Evolutionary conservation across 2,888 invertebrate genomes (phyloP).

Genomic region (Peribatodes rhomboidaria): DNA sequence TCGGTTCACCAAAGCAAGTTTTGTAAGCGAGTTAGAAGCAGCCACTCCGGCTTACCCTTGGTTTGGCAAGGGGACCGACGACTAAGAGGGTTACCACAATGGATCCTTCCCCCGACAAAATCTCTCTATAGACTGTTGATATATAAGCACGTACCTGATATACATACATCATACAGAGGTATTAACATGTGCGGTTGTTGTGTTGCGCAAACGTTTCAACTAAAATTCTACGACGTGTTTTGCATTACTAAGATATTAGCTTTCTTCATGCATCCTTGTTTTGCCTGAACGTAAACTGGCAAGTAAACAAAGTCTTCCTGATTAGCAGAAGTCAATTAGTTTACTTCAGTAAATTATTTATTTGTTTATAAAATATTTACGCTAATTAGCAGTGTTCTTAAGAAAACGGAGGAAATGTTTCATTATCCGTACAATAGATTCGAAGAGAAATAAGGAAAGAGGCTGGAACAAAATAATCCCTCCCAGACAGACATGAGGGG

Average conservation of each 20-base stretch:
- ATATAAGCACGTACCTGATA: slow-evolving; percentile 34
- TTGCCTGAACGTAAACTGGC: neutral
- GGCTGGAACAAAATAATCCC: slow-evolving; percentile 52
- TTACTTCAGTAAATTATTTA: neutral
- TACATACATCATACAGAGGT: slow-evolving; percentile 29
- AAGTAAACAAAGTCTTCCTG: neutral
- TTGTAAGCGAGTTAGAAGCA: slow-evolving; percentile 64
- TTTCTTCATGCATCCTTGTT: neutral
- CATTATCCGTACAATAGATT: slow-evolving; percentile 36
- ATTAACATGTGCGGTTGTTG: slow-evolving; percentile 26
- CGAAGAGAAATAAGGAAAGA: slow-evolving; percentile 55
- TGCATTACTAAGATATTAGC: neutral
- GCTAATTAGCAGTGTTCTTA: slow-evolving; percentile 34
- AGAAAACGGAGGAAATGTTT: slow-evolving; percentile 37
- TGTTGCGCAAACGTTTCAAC: slow-evolving; percentile 13
- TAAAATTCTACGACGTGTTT: neutral
- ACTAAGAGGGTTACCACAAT: slow-evolving; percentile 83
- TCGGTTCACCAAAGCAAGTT: slow-evolving; percentile 54
- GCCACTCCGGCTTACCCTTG: slow-evolving; percentile 71
- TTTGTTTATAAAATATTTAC: slow-evolving; percentile 37
- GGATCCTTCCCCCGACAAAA: slow-evolving; percentile 76
- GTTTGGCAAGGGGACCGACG: slow-evolving; percentile 65
- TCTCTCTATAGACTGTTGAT: slow-evolving; percentile 59
- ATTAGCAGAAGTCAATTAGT: neutral
- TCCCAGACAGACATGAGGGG: slow-evolving; percentile 52